Evolutionary conservation across 2,797 vertebrate genomes (phyloP), one percentile per base, ranked within the genome.

Genomic region (Galago senegalensis): DNA sequence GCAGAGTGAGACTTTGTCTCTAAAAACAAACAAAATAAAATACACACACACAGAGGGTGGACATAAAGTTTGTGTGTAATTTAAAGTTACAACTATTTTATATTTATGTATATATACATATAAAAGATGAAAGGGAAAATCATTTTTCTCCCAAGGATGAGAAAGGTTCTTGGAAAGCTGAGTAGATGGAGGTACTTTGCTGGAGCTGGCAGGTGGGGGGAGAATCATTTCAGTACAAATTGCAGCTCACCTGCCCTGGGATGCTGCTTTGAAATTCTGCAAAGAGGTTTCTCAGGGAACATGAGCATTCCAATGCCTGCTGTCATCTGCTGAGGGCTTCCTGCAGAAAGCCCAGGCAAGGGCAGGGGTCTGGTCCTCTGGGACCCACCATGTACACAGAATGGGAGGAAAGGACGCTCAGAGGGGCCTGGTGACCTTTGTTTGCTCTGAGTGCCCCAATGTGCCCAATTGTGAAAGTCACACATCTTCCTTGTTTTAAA

Each of bases 171-270:
- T 4, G 16, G 37, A 77, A 75, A 37, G 53, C 21, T 12, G 16
- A 67, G 20, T 40, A n/a, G n/a, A 34, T 1, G 3, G 67, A 7
- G n/a, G 3, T 58, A 34, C 16, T 16, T 23, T 7, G 13, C 72
- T 17, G 18, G 87, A 70, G 69, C 29, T 5, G 7, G 18, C 0
- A 16, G 34, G 21, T 34, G 3, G 31, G 14, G 8, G 8, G 14
- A 10, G 49, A 61, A 6, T 23, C 13, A 6, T n/a, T 40, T 60
- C 6, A 5, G 14, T 8, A 2, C 25, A 7, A 8, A n/a, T 20
- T 1, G 17, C 56, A 23, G 12, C 23, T 9, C 0, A 2, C 58
- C 87, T 58, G 7, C 56, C 29, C 13, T 5, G 14, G 14, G n/a
- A 43, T 20, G 34, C 43, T 17, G 31, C 67, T 70, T 11, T 61